Conservation (phyloP, 1,140 invertebrate species). For the Caerostris darwini region DNA sequence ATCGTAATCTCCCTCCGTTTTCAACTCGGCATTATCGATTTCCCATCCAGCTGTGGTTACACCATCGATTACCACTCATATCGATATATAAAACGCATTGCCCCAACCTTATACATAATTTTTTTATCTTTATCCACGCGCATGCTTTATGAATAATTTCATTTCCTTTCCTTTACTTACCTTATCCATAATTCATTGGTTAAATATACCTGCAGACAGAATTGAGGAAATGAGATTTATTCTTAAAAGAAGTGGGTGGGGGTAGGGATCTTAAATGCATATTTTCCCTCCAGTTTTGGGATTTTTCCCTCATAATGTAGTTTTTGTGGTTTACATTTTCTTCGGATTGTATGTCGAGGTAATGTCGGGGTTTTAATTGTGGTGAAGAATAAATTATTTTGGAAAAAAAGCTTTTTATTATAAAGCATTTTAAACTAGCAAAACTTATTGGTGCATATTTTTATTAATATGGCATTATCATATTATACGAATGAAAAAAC, state of each 20-base stretch:
- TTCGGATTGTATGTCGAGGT: too few species aligned
- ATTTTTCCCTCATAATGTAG: too few species aligned
- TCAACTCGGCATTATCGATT: slow-evolving; percentile 55
- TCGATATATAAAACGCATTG: slow-evolving; percentile 57
- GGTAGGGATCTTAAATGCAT: too few species aligned
- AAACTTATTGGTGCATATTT: too few species aligned
- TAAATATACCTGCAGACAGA: slow-evolving; percentile 44
- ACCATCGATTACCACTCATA: slow-evolving; percentile 60
- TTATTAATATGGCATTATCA: too few species aligned
- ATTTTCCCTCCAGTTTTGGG: too few species aligned
- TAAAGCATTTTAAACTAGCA: too few species aligned
- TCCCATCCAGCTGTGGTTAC: slow-evolving; percentile 18
- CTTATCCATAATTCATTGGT: slow-evolving; percentile 75
- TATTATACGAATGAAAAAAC: too few species aligned
- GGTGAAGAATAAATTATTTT: too few species aligned
- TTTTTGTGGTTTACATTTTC: too few species aligned
- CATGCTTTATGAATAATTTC: slow-evolving; percentile 66
- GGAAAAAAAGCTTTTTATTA: too few species aligned
- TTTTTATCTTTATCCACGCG: not conserved
- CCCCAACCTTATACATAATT: not conserved
- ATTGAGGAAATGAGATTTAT: not conserved
- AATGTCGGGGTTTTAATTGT: too few species aligned
- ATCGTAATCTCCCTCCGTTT: not conserved
- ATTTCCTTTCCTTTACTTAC: not conserved
- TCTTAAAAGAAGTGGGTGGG: not conserved